Conservation (phyloP, 2,888 invertebrate species). For the Anagyrus pseudococci region DNA sequence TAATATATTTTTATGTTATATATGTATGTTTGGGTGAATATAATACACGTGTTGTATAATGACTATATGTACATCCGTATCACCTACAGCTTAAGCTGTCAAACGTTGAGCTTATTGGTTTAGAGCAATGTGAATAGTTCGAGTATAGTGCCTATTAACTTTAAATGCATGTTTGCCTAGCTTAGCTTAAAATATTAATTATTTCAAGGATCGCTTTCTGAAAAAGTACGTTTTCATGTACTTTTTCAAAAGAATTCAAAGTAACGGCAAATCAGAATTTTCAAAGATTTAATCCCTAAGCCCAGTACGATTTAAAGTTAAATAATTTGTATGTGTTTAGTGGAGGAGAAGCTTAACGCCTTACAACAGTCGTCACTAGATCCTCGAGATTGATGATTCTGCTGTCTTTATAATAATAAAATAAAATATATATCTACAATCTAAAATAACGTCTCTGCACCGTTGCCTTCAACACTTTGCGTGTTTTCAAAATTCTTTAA, state of each 20-base stretch:
- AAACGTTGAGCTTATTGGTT: constrained; percentile 19
- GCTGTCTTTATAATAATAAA: neutral
- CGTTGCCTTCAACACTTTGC: constrained; percentile 13
- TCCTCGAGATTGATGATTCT: neutral
- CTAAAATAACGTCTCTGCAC: constrained; percentile 21
- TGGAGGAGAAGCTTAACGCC: neutral
- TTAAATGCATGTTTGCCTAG: neutral
- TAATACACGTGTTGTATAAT: constrained; percentile 27
- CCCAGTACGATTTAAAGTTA: neutral
- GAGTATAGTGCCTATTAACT: neutral
- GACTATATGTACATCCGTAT: constrained; percentile 34
- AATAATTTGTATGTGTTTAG: neutral
- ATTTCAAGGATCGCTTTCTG: no score
- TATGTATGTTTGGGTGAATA: no score
- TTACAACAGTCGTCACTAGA: neutral
- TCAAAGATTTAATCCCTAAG: neutral
- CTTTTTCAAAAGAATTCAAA: neutral
- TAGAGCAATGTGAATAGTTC: neutral
- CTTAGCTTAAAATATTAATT: neutral
- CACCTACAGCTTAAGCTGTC: constrained; percentile 24
- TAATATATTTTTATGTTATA: no score
- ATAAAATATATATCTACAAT: constrained; percentile 13
- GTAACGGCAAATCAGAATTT: neutral
- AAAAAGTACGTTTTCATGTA: neutral
- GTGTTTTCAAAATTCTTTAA: constrained; percentile 15